Base-by-base conservation (phyloP, 2,888 invertebrate genomes). In the Amphipyra tragopoginis region DNA sequence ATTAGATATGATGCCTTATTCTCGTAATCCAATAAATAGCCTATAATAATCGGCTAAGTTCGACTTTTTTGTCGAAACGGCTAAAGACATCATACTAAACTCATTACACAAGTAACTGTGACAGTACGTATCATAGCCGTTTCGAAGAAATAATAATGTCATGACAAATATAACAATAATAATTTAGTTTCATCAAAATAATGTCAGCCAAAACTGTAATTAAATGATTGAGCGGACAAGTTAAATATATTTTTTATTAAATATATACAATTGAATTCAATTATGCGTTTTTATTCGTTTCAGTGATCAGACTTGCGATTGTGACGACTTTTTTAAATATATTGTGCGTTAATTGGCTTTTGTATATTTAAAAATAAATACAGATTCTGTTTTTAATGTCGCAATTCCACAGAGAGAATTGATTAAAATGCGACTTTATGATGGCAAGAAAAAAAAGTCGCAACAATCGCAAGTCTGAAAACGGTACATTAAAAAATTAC, bases 61-160 rank as follows among this genome's bases (percentile, higher is more conserved):
- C 54, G 21, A 56, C 52, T 13, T n/a, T 55, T 42, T 48, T 56
- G 52, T 54, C 49, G 66, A 79, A 84, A 83, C 83, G 79, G 86
- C 92, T 93, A 88, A 77, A 85, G 74, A 84, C 76, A 81, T 74
- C 86, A 83, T 94, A 92, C 91, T 87, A 84, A 85, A 79, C 86
- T 77, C 92, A 81, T 92, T 90, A 88, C 49, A 55, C 21, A 39
- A 47, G 61, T 81, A 87, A 91, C 92, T 92, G 76, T 78, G 81
- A 71, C 82, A 90, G 88, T 93, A 93, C 90, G 85, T 83, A 86
- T 81, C 82, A 87, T 90, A 93, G 86, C 83, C 78, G 83, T 80
- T 75, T 68, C 71, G 49, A 36, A 40, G 40, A 55, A 49, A 54
- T 64, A 26, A 53, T 59, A 56, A 66, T 72, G 72, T 72, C 72